A percentile compares a stretch with the other conserved stretches of the same genome.
These are phyloP conservation scores for Alectoris magna DNA, from an alignment of 2,797 vertebrate species.

Conservation along the genomic window DNA sequence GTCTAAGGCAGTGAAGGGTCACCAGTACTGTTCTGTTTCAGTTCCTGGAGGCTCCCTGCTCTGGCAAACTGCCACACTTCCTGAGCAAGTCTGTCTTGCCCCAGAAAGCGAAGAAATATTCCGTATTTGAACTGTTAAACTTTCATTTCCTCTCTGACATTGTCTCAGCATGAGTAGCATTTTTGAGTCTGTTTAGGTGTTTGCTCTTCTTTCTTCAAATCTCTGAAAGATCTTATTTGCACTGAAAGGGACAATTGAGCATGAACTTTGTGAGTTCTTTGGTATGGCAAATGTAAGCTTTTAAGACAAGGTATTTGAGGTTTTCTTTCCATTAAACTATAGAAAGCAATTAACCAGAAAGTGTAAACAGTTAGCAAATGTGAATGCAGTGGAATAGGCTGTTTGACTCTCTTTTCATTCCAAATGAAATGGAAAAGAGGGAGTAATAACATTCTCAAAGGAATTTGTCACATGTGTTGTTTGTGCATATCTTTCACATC, in stretches of 20 bases:
- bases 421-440: conserved; percentile 9
- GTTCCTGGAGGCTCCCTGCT: conserved; percentile 25
- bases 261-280: neutral
- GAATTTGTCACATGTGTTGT: conserved; percentile 31
- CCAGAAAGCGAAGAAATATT: conserved; percentile 47
- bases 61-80: conserved; percentile 43
- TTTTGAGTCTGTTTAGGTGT: neutral
- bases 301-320: neutral
- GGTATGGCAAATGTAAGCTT: neutral
- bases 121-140: conserved; percentile 31
- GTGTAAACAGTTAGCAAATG: neutral
- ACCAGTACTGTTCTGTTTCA: neutral
- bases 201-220: neutral
- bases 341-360: neutral
- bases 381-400: neutral
- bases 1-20: conserved; percentile 4
- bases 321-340: neutral
- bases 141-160: conserved; percentile 35
- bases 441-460: neutral
- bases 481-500: conserved; percentile 25
- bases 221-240: neutral
- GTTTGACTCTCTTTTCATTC: neutral
- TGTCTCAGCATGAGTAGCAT: neutral
- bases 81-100: conserved; percentile 15
- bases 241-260: neutral